Evolutionary conservation across 2,888 invertebrate genomes (phyloP), one percentile per base, ranked within the genome.

Genomic region (Aporophyla lueneburgensis): DNA sequence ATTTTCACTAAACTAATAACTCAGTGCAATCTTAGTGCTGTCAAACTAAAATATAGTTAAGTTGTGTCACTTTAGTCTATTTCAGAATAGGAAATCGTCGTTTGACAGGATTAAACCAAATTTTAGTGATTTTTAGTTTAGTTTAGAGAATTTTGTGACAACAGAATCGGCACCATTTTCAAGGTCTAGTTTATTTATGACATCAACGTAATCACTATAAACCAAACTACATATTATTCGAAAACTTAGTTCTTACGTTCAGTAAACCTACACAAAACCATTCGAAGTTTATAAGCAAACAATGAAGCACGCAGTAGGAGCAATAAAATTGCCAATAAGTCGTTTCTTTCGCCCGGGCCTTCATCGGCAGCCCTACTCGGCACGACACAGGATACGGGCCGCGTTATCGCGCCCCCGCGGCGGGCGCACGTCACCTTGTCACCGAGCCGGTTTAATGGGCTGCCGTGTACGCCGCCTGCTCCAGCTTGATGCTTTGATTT

Each of bases 401-500:
- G 91, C 93, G 93, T 93, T 94, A 94, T 95, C 94, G 94, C 94
- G 92, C 94, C 93, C 92, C 92, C 92, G 93, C 93, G 92, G 92
- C 91, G 92, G 92, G 92, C 89, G 89, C 91, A 91, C 95, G 95
- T 95, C 96, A 95, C 95, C 96, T 95, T 95, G 96, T 96, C 96
- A 95, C 96, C 95, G 95, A 94, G 93, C 94, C 95, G 93, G 92
- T 95, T 94, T 96, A 96, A 96, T 96, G 95, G 94, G 93, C 94
- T 93, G 94, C 93, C 89, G 93, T 91, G 89, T 94, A 94, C 93
- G 84, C 86, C 91, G 93, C 84, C 90, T 86, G 87, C 85, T 78
- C 72, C 82, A 83, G 89, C 91, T 95, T 95, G 95, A 94, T 94
- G 89, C 92, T 95, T 92, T 93, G 91, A 91, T 91, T 91, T 92